Conservation (phyloP, 2,797 vertebrate genomes). For the Ctenopoma kingsleyae region DNA sequence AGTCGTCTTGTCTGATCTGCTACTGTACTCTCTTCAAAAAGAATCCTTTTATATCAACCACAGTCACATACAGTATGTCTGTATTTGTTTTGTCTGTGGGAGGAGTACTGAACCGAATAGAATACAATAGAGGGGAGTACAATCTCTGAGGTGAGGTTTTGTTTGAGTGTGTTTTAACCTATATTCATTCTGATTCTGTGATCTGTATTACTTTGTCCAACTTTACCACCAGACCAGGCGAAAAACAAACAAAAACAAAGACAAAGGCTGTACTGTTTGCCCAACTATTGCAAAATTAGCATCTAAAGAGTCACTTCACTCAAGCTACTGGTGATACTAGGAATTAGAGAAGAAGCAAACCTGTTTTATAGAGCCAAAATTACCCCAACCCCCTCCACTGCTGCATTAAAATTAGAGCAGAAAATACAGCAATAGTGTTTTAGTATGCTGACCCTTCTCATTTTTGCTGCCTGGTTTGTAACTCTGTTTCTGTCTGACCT, state of each 20-base stretch:
- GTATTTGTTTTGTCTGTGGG: conserved; percentile 52
- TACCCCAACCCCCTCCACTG: conserved; percentile 14
- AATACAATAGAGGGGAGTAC: conserved; percentile 28
- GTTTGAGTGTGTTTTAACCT: conserved; percentile 15
- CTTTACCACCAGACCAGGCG: not conserved
- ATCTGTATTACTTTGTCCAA: conserved; percentile 18
- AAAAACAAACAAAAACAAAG: conserved; percentile 22
- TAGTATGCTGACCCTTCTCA: conserved; percentile 18
- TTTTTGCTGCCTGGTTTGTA: conserved; percentile 39
- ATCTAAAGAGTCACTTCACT: conserved; percentile 18
- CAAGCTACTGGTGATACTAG: conserved; percentile 33
- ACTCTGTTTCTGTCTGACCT: conserved; percentile 41
- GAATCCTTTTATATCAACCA: conserved; percentile 63
- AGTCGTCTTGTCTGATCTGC: conserved; percentile 69
- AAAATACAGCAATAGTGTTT: not conserved
- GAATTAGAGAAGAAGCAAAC: conserved; percentile 33
- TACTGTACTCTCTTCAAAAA: conserved; percentile 65
- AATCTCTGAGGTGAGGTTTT: conserved; percentile 22
- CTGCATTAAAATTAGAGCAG: conserved; percentile 15
- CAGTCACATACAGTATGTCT: conserved; percentile 57
- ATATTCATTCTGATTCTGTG: conserved; percentile 10
- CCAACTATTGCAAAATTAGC: conserved; percentile 24
- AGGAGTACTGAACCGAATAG: conserved; percentile 17
- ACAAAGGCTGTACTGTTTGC: conserved; percentile 42
- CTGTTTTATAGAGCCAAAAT: conserved; percentile 31